Conservation (phyloP, 2,888 invertebrate species). For the Drosophila peninsularis region DNA sequence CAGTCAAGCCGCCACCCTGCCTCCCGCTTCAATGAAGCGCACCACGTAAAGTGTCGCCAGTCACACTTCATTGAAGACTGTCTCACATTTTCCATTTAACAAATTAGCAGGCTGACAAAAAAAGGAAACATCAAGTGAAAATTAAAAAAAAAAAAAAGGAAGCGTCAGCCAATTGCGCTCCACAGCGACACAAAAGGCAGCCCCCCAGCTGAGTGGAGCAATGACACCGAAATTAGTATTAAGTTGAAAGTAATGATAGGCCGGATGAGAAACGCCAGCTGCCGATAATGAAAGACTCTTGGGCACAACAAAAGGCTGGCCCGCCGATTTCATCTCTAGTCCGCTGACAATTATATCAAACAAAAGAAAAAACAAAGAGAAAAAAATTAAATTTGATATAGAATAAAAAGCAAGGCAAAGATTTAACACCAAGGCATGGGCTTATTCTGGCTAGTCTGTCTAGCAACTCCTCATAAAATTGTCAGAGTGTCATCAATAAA, state of each 20-base stretch:
- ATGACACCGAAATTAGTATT: slow-evolving; percentile 66
- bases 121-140: slow-evolving; percentile 9
- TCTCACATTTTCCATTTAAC: slow-evolving; percentile 77
- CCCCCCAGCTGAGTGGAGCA: slow-evolving; percentile 33
- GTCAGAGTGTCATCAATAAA: not conserved
- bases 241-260: slow-evolving; percentile 73
- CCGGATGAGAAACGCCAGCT: slow-evolving; percentile 73
- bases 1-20: not conserved
- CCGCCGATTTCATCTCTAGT: slow-evolving; percentile 30
- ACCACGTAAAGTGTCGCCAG: slow-evolving; percentile 69
- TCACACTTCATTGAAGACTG: slow-evolving; percentile 77
- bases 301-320: slow-evolving; percentile 30
- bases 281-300: slow-evolving; percentile 60
- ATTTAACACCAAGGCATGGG: not conserved
- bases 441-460: no score
- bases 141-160: slow-evolving; percentile 24
- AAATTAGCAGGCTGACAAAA: slow-evolving; percentile 60
- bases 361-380: not conserved
- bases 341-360: slow-evolving; percentile 55
- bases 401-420: not conserved
- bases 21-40: slow-evolving; percentile 59
- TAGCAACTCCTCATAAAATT: not conserved
- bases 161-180: slow-evolving; percentile 19
- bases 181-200: slow-evolving; percentile 22
- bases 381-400: not conserved